Base-by-base conservation (phyloP, 2,888 invertebrate species). In the Ichneumon xanthorius region DNA sequence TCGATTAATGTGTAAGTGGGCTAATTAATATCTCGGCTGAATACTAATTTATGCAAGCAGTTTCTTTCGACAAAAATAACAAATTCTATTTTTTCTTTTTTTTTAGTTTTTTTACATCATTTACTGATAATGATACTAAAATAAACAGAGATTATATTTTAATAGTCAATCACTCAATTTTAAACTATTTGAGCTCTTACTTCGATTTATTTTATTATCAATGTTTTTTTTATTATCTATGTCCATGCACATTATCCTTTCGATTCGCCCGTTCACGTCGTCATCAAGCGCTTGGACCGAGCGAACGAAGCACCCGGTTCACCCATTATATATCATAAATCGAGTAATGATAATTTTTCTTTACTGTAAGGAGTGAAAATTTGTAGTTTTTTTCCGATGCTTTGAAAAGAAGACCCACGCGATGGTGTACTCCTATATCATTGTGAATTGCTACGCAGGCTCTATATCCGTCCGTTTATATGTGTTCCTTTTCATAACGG, bases 251-350 rank as follows among this genome's bases (percentile, higher is more conserved):
- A 65, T 71, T 71, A n/a, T 71, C 61, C 22, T 71, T 55, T 82
- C 58, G 37, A 79, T 22, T 79, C 78, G n/a, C 85, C 80, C 58
- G 4, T 63, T 76, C 80, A 70, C 84, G 65, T 84, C 79, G 68
- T 82, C 85, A 79, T 77, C 80, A 72, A 82, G 79, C 81, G 85
- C 87, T 85, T 87, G 85, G 84, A 87, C 85, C 87, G 85, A 85
- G 87, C 87, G 85, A 87, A 87, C 85, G 81, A 82, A 85, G 80
- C 68, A 73, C 84, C 75, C 78, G 65, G n/a, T 78, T 68, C 75
- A 58, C 11, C 26, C 58, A 58, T 58, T 22, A 9, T 3, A 2
- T 55, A 7, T 11, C 1, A 22, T 11, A 14, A 58, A 22, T 26
- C 14, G 58, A 22, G 11, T 22, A 4, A 58, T 11, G 58, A 14